These are phyloP conservation scores for Epinephelus fuscoguttatus DNA, from an alignment of 2,113 vertebrate species.

Conservation along the genomic window DNA sequence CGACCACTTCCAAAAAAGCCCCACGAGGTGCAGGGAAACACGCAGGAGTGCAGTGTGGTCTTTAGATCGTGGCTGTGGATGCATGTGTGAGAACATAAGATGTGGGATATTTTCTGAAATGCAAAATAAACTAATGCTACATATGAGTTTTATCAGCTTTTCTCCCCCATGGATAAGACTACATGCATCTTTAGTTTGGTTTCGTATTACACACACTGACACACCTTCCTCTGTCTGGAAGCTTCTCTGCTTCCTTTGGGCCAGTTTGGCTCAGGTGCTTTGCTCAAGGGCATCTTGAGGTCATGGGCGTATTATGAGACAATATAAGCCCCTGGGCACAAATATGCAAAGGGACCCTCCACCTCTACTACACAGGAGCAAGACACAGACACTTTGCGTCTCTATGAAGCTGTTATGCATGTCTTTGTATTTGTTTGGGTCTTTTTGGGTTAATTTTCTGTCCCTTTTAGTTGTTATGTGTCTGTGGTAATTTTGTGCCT, in stretches of 20 bases:
- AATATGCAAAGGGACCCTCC: no score
- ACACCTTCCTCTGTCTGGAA: neutral
- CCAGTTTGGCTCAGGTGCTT: neutral
- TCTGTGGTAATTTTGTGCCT: no score
- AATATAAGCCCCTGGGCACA: no score
- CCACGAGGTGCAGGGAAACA: slow-evolving; percentile 27
- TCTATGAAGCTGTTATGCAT: no score
- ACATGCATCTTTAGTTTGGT: neutral
- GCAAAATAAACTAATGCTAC: neutral
- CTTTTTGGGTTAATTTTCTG: no score
- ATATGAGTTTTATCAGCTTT: no score
- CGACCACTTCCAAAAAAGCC: slow-evolving; percentile 31
- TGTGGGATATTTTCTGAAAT: neutral
- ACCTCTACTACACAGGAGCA: no score
- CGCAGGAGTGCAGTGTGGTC: neutral
- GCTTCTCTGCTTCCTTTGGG: neutral
- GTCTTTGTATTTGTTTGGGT: no score
- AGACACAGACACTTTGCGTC: no score
- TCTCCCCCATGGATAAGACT: neutral
- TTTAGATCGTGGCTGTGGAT: neutral
- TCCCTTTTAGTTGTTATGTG: no score
- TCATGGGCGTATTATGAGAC: no score
- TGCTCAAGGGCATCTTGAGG: neutral
- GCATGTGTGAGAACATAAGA: neutral
- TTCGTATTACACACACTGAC: neutral